Evolutionary conservation across 2,888 invertebrate species (phyloP), one percentile per base, ranked within the genome.

Genomic region (Drosophila prolongata): DNA sequence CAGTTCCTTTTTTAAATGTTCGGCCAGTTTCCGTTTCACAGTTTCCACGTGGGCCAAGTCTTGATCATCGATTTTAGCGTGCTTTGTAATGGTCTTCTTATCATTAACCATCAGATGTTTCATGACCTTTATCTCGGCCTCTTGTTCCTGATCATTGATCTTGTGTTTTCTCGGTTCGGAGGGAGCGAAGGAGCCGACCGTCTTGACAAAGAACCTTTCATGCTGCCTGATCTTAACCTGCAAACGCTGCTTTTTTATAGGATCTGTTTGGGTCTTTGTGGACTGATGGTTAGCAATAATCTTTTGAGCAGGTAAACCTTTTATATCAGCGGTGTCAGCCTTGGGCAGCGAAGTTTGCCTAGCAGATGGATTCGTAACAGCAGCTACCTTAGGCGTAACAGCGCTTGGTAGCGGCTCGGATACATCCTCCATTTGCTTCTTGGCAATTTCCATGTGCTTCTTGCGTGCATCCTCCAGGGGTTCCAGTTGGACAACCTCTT

Each of bases 1-100:
- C 2, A 73, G 59, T 8, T 76, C 67, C 55, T 75, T 78, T 16
- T 65, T 61, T 6, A 80, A 14, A 38, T 79, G 80, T 5, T 76
- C 71, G 2, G 70, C 56, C 10, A 83, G 64, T 24, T 74, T 76
- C 11, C 75, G 75, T 11, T 79, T 79, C 24, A 78, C 53, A 0
- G 62, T 19, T n/a, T 70, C 67, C 1, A 57, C 57, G 5, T 59
- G 30, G 1, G 60, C 47, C 13, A 24, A 34, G 9, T 47, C 67
- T 16, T 34, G 24, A 49, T 42, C 47, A 6, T 10, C n/a, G 16
- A 16, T 24, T 13, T 34, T 35, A 10, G 40, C 24, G 1, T 3
- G 19, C 13, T 43, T 16, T 6, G 13, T 5, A 2, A 0, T n/a
- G 1, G 10, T 35, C n/a, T 16, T 35, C 6, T 34, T 54, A 11